Conservation (phyloP, 2,113 vertebrate species). For the Alectura lathami region DNA sequence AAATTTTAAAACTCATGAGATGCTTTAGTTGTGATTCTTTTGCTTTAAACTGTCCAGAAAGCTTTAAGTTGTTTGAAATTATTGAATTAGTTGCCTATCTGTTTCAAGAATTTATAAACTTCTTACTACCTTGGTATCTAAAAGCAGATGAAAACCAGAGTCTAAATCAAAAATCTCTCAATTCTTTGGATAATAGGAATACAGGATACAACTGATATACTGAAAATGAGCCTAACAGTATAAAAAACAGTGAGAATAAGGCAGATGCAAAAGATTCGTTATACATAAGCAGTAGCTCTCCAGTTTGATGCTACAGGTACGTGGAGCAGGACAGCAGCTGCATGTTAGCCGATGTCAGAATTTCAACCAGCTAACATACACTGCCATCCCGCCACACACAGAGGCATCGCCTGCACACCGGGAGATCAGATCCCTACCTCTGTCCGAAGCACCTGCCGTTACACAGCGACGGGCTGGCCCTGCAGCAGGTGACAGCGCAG, state of each 20-base stretch:
- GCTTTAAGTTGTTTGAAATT: not conserved
- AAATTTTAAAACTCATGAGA: not conserved
- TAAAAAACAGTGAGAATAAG: not conserved
- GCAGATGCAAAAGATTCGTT: not conserved
- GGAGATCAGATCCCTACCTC: not conserved
- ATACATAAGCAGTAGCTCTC: not conserved
- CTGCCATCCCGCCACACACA: conserved; percentile 84
- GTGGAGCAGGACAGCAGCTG: conserved; percentile 75
- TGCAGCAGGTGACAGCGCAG: conserved; percentile 70
- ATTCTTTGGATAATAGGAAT: not conserved
- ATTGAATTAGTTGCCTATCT: not conserved
- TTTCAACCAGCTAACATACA: conserved; percentile 90
- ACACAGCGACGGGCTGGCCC: not conserved
- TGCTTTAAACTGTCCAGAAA: not conserved
- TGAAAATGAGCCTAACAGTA: not conserved
- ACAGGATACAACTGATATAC: not conserved
- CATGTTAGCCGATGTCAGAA: conserved; percentile 78
- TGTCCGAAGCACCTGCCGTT: not conserved
- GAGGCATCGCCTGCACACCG: not conserved
- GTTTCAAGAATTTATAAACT: not conserved
- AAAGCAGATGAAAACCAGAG: not conserved
- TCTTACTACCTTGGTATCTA: not conserved
- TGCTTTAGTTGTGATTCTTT: not conserved
- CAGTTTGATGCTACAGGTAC: not conserved
- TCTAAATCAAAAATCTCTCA: not conserved